phyloP scores from a whole-genome alignment of 2,888 invertebrate species.

The Melanostoma scalare region DNA sequence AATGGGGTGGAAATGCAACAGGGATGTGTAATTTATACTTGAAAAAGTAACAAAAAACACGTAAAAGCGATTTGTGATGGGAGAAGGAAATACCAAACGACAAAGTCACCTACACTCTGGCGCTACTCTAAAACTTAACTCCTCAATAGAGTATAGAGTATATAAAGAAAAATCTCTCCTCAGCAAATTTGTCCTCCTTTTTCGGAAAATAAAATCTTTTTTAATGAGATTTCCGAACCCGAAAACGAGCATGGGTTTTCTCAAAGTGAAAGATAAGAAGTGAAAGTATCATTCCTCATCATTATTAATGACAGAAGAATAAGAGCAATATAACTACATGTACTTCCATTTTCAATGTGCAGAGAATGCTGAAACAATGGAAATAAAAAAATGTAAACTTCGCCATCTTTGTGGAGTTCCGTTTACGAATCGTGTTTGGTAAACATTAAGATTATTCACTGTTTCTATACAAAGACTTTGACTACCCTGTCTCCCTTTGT shows the following conservation, averaged over 20 bases:
- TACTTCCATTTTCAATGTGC: neutral
- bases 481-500: constrained; percentile 30
- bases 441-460: constrained; percentile 59
- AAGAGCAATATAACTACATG: constrained; percentile 11
- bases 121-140: constrained; percentile 25
- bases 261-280: constrained; percentile 59
- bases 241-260: constrained; percentile 16
- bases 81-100: constrained; percentile 19
- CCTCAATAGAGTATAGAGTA: too few relatives aligned
- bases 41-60: constrained; percentile 44
- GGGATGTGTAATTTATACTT: constrained; percentile 52
- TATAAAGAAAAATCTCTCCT: neutral
- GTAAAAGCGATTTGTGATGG: neutral
- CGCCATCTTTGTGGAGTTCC: constrained; percentile 32
- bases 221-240: constrained; percentile 53
- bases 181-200: constrained; percentile 33
- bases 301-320: constrained; percentile 60
- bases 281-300: constrained; percentile 60
- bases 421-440: constrained; percentile 57
- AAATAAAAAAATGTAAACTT: constrained; percentile 24
- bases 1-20: constrained; percentile 49
- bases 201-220: constrained; percentile 47
- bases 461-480: constrained; percentile 27
- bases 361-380: neutral
- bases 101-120: constrained; percentile 38